phyloP scores from a whole-genome alignment of 1,140 invertebrate genomes.

The Sinella curviseta region DNA sequence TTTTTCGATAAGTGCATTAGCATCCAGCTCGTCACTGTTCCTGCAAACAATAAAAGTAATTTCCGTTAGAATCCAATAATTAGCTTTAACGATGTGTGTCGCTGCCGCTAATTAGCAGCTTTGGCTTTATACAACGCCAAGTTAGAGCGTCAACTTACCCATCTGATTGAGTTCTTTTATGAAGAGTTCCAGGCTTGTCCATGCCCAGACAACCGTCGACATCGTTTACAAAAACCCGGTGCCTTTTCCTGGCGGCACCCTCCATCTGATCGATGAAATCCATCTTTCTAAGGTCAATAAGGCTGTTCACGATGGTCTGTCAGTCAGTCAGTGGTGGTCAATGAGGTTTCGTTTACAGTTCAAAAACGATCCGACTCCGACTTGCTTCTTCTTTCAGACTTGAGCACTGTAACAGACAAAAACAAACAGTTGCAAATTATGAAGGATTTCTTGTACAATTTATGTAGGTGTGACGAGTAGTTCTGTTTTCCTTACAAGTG shows the following conservation, averaged over 20 bases:
- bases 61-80: neutral
- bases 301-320: no score
- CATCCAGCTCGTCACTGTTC: slow-evolving; percentile 33
- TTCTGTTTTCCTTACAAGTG: no score
- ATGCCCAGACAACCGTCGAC: neutral
- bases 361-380: no score
- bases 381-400: no score
- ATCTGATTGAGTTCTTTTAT: slow-evolving; percentile 15
- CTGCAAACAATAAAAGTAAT: neutral
- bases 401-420: no score
- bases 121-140: neutral
- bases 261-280: slow-evolving; percentile 10
- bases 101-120: neutral
- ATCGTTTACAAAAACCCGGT: neutral
- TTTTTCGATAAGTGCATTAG: slow-evolving; percentile 26
- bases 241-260: neutral
- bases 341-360: no score
- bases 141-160: slow-evolving; percentile 13
- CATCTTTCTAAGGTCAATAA: neutral
- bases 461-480: no score
- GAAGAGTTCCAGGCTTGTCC: neutral
- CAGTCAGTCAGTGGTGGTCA: no score
- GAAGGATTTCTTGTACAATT: no score
- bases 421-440: no score
- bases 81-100: neutral